A percentile compares a stretch with the other conserved stretches of the same genome.
These are phyloP conservation scores for Uromys caudimaculatus DNA, from an alignment of 2,797 vertebrate genomes.

Conservation along the genomic window DNA sequence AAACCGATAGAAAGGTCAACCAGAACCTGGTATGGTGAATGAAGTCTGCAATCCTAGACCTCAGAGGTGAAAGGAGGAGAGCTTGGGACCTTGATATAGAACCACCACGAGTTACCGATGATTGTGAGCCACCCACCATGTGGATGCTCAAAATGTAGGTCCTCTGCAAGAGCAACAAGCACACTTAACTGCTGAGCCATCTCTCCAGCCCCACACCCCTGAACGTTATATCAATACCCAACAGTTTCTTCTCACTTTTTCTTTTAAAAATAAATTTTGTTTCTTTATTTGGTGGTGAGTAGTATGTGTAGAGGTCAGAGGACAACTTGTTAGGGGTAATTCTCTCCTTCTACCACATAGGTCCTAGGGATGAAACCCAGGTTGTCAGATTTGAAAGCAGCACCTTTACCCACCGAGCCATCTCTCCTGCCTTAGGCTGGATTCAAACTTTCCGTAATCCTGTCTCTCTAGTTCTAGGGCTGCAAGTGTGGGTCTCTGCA, in stretches of 20 bases:
- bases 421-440: neutral
- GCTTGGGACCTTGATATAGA: neutral
- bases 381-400: neutral
- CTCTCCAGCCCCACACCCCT: neutral
- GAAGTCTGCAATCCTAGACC: neutral
- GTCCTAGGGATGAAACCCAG: neutral
- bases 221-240: neutral
- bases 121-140: neutral
- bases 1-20: neutral
- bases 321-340: neutral
- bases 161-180: neutral
- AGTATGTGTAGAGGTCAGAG: neutral
- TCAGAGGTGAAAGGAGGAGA: neutral
- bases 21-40: neutral
- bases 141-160: neutral
- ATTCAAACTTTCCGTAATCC: neutral
- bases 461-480: too few species aligned
- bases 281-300: neutral
- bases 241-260: neutral
- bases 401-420: neutral
- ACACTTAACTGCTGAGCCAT: neutral
- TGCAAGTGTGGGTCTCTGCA: neutral
- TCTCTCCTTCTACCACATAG: neutral
- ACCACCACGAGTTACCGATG: neutral
- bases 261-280: neutral